Evolutionary conservation across 2,113 vertebrate genomes (phyloP), one percentile per base, ranked within the genome.

Genomic region (Prolemur simus): DNA sequence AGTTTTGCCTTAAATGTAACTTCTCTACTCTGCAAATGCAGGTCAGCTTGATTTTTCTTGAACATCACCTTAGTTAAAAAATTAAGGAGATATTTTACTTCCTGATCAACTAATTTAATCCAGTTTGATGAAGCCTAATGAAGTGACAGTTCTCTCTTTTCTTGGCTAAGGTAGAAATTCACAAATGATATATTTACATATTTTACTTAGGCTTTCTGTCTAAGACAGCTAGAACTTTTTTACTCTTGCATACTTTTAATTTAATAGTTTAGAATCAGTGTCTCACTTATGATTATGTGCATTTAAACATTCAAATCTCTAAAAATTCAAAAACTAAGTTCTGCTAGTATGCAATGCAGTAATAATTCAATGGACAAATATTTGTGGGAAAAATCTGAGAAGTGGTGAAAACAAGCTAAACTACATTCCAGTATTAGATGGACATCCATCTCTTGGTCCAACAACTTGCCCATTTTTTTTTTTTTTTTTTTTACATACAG

Each of bases 361-460:
- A 91, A 88, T 93, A 96, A 95, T 88, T 82, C 85, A 96, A 64
- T 39, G 47, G 87, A 39, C 83, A 95, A 89, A 47, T 93, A 87
- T 89, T 86, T 96, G 93, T 95, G 54, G 73, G 2, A 20, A 54
- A 89, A 89, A 39, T 58, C 20, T 76, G 83, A 94, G 94, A 95
- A 81, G 37, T 56, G 17, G 76, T 92, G 37, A 82, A 95, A 97
- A 95, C 89, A 95, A 97, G 74, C 84, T 92, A 52, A 94, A 87
- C 95, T 90, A 71, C 96, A 96, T 97, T 97, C 97, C 96, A 90
- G 58, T 56, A 60, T 80, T 87, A 63, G 87, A 87, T 96, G 92
- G 91, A 96, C 93, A 92, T 88, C 63, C 64, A 93, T 88, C 49
- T 82, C 81, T 91, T 96, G 68, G 60, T 94, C 93, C 81, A 91